Percentiles rank a stretch among this genome's conserved stretches.
phyloP scores from a whole-genome alignment of 2,797 vertebrate species.

The Iguana delicatissima region DNA sequence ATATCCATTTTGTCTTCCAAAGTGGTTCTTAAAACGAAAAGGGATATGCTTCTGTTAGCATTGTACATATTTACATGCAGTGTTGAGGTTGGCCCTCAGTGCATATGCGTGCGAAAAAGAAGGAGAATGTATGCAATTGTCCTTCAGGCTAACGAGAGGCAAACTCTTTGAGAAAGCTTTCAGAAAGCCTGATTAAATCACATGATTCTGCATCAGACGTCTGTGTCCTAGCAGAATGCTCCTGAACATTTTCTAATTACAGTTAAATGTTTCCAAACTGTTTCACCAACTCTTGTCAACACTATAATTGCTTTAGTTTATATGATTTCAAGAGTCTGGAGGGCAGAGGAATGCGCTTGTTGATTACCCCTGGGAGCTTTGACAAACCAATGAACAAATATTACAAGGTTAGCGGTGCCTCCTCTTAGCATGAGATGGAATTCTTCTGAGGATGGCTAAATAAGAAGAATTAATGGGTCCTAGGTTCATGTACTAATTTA shows the following conservation, averaged over 20 bases:
- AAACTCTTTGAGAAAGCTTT: constrained; percentile 22
- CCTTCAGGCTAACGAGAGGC: constrained; percentile 43
- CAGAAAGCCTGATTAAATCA: constrained; percentile 51
- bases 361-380: constrained; percentile 52
- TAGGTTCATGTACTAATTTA: background rate
- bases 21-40: background rate
- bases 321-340: constrained; percentile 61
- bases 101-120: background rate
- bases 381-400: constrained; percentile 37
- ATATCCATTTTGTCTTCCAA: background rate
- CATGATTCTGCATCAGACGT: constrained; percentile 41
- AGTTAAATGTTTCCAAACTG: constrained; percentile 62
- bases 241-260: constrained; percentile 63
- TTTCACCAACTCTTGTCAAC: constrained; percentile 51
- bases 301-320: constrained; percentile 61
- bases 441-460: constrained; percentile 54
- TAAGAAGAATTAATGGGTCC: constrained; percentile 34
- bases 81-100: background rate
- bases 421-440: constrained; percentile 37
- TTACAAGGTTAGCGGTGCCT: constrained; percentile 48
- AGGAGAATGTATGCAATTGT: constrained; percentile 20
- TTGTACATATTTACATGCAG: background rate
- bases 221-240: constrained; percentile 27
- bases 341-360: constrained; percentile 51
- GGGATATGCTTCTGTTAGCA: background rate